Percentiles rank a stretch among this genome's conserved stretches.
These are phyloP conservation scores for Monopis laevigella DNA, from an alignment of 2,888 invertebrate genomes.

Conservation along the genomic window DNA sequence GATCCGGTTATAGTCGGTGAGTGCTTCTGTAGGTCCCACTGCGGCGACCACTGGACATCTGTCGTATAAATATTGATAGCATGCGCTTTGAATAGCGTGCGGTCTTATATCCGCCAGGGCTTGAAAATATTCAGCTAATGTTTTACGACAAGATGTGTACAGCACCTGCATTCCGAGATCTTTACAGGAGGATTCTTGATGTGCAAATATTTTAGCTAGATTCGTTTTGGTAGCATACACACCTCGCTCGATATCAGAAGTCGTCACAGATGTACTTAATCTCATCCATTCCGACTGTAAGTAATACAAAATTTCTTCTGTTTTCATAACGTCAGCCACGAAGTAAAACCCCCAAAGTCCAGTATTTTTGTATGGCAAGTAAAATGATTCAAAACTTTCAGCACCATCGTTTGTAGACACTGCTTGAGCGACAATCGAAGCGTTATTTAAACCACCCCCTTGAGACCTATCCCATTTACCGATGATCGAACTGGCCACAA, in stretches of 20 bases:
- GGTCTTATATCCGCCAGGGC: conserved; percentile 16
- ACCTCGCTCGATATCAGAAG: conserved; percentile 35
- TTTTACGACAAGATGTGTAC: conserved; percentile 28
- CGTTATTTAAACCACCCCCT: conserved; percentile 32
- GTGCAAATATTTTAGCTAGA: conserved; percentile 28
- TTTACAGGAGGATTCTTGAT: conserved; percentile 32
- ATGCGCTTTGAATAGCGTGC: conserved; percentile 21
- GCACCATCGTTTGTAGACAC: conserved; percentile 35
- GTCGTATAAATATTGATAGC: conserved; percentile 41
- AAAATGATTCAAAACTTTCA: conserved; percentile 47
- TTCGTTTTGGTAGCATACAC: conserved; percentile 32
- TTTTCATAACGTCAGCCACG: conserved; percentile 29
- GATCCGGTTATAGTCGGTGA: conserved; percentile 45
- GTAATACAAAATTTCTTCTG: conserved; percentile 40
- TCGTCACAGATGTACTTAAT: conserved; percentile 31
- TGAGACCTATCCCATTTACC: conserved; percentile 47
- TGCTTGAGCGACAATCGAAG: conserved; percentile 29
- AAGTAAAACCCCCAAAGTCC: conserved; percentile 61
- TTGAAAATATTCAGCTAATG: conserved; percentile 22
- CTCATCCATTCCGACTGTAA: conserved; percentile 47
- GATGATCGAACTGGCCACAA: conserved; percentile 38
- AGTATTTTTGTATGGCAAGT: conserved; percentile 42
- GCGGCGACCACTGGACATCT: conserved; percentile 47
- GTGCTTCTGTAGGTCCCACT: conserved; percentile 45
- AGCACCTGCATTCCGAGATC: conserved; percentile 43